A percentile compares a stretch with the other conserved stretches of the same genome.
These are phyloP conservation scores for Halcyon smyrnensis DNA, from an alignment of 2,797 vertebrate species.

Conservation along the genomic window DNA sequence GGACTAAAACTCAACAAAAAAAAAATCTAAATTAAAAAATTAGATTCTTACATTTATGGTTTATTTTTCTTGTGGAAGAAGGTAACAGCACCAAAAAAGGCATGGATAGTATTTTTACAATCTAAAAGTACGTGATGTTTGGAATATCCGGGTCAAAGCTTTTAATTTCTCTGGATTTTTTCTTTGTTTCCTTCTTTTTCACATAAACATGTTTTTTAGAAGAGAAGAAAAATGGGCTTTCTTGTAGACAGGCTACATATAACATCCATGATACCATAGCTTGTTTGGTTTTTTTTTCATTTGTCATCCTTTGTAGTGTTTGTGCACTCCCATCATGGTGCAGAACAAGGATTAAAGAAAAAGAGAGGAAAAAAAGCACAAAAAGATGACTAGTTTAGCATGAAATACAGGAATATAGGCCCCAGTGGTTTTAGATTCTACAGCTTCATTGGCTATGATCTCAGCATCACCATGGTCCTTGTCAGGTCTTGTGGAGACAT, in stretches of 20 bases:
- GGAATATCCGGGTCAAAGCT: background rate
- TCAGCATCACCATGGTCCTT: background rate
- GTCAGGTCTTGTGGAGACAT: background rate
- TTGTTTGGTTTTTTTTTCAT: background rate
- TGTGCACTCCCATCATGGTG: too few relatives aligned
- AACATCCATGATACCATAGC: background rate
- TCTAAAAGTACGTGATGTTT: background rate
- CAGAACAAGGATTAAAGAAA: background rate
- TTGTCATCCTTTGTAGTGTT: background rate
- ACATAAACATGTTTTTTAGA: background rate
- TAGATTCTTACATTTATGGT: background rate
- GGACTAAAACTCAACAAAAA: background rate
- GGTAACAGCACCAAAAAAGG: background rate
- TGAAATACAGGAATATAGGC: background rate
- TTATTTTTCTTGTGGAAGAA: background rate
- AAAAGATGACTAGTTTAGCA: background rate
- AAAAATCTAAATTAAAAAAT: background rate
- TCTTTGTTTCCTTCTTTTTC: background rate
- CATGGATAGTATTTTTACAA: background rate
- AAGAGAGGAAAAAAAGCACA: background rate
- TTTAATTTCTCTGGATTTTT: rapidly evolving
- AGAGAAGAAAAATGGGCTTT: background rate
- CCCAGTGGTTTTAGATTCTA: background rate
- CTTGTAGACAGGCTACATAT: background rate
- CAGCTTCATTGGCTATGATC: background rate